These are phyloP conservation scores for Phodopus roborovskii DNA, from an alignment of 2,113 vertebrate genomes.

Conservation along the genomic window DNA sequence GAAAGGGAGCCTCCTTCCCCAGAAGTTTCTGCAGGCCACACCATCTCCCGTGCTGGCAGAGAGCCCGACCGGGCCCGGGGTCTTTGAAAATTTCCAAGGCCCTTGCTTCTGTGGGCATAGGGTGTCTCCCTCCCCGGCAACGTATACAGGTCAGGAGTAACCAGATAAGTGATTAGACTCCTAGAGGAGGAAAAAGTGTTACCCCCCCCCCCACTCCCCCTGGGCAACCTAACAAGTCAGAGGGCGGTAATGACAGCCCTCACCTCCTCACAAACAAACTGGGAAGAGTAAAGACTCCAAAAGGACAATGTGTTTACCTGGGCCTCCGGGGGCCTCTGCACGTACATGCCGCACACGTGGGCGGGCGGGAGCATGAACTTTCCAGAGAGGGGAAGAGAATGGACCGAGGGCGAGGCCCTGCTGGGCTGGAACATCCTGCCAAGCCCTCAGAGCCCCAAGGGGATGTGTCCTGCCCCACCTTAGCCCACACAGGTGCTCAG, in stretches of 20 bases:
- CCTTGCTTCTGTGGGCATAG: neutral
- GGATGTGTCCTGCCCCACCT: neutral
- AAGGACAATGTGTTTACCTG: constrained; percentile 16
- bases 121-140: constrained; percentile 59
- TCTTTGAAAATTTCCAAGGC: constrained; percentile 24
- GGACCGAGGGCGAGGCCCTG: neutral
- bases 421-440: neutral
- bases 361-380: neutral
- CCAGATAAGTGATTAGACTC: constrained; percentile 72
- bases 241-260: constrained; percentile 46
- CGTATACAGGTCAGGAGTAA: constrained; percentile 44
- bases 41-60: neutral
- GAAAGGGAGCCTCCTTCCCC: neutral
- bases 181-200: constrained; percentile 58
- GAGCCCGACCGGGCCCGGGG: neutral
- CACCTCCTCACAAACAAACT: neutral
- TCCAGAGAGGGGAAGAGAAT: constrained; percentile 10
- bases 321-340: neutral
- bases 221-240: constrained; percentile 54
- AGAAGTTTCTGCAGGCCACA: neutral
- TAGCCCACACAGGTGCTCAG: neutral
- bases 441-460: neutral
- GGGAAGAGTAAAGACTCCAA: neutral
- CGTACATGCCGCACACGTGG: fast-evolving
- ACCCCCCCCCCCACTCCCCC: neutral